Percentiles rank a stretch among this genome's conserved stretches.
phyloP scores from a whole-genome alignment of 2,888 invertebrate genomes.

The Portevinia maculata region DNA sequence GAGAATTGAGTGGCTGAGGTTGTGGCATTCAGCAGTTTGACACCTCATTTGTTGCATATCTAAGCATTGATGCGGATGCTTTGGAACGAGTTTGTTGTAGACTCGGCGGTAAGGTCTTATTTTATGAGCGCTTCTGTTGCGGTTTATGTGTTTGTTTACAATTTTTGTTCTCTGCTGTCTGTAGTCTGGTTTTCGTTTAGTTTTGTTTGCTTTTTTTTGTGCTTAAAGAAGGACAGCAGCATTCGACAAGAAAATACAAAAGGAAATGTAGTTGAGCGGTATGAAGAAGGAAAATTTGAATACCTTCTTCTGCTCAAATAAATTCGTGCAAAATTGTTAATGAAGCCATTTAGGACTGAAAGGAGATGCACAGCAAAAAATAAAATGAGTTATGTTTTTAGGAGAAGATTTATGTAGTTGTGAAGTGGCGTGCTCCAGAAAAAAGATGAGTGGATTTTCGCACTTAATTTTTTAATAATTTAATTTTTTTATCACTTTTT shows the following conservation, averaged over 20 bases:
- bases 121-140: slow-evolving; percentile 37
- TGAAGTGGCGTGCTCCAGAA: no score
- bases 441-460: no score
- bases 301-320: slow-evolving; percentile 57
- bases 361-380: slow-evolving; percentile 5
- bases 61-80: slow-evolving; percentile 37
- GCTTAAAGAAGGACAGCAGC: not conserved
- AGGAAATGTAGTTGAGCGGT: slow-evolving; percentile 33
- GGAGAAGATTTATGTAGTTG: no score
- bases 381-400: slow-evolving; percentile 53
- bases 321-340: slow-evolving; percentile 72
- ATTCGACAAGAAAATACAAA: not conserved
- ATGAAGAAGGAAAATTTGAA: slow-evolving; percentile 38
- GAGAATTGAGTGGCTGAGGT: no score
- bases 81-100: slow-evolving; percentile 47
- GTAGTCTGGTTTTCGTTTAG: slow-evolving; percentile 8
- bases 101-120: no score
- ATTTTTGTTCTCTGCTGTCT: slow-evolving; percentile 18
- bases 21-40: slow-evolving; percentile 52
- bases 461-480: no score
- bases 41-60: slow-evolving; percentile 70
- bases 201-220: not conserved
- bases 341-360: slow-evolving; percentile 67
- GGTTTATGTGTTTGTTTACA: slow-evolving; percentile 14
- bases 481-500: no score